Evolutionary conservation across 2,888 invertebrate genomes (phyloP).

Genomic region (Phaonia tiefii): DNA sequence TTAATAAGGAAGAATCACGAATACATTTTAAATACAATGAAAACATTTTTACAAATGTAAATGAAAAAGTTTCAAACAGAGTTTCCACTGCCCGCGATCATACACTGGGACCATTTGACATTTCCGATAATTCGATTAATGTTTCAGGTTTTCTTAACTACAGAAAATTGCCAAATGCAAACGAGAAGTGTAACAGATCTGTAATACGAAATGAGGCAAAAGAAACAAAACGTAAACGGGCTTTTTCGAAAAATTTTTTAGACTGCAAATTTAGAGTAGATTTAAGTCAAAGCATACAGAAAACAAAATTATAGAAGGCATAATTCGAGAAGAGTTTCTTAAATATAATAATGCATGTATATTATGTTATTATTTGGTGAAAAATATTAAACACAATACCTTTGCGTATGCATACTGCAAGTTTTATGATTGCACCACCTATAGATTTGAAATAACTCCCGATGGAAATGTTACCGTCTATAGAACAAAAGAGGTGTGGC

Average conservation of each 20-base stretch:
- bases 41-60: too few species aligned
- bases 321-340: conserved; percentile 29
- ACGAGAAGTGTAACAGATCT: too few species aligned
- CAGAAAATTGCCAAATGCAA: not conserved
- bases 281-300: too few species aligned
- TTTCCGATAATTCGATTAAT: conserved; percentile 15
- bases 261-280: too few species aligned
- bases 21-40: too few species aligned
- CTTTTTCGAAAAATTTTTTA: too few species aligned
- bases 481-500: conserved; percentile 8
- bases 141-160: conserved; percentile 13
- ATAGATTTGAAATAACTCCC: conserved; percentile 13
- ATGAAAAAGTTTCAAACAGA: too few species aligned
- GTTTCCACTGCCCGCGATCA: not conserved
- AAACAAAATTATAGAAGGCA: conserved; percentile 1
- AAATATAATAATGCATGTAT: conserved; percentile 28
- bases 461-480: conserved; percentile 11
- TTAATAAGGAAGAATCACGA: too few species aligned
- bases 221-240: too few species aligned
- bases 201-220: too few species aligned
- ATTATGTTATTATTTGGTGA: conserved; percentile 1
- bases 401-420: conserved; percentile 3
- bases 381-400: not conserved
- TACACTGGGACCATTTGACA: conserved; percentile 26
- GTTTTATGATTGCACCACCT: conserved; percentile 23